Conservation (phyloP, 2,888 invertebrate genomes). For the Antheraea assamensis region DNA sequence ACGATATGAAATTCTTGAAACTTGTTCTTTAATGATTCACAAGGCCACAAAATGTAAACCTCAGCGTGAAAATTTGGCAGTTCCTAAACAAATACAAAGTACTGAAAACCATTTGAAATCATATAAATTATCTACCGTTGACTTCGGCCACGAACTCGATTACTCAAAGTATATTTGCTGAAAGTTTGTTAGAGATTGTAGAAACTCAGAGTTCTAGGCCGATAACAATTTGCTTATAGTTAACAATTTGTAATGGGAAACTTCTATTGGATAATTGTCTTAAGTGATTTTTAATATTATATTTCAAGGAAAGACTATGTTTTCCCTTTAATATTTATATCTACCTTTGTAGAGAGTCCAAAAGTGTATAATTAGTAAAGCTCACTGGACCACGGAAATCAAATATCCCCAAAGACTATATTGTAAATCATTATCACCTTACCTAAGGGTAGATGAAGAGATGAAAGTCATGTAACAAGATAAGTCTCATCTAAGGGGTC, state of each 20-base stretch:
- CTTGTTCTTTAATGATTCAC: too few species aligned
- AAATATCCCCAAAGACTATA: too few species aligned
- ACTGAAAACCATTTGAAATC: constrained; percentile 16
- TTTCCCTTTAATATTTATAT: too few species aligned
- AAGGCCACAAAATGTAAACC: background rate
- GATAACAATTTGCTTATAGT: constrained; percentile 24
- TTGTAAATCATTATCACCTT: too few species aligned
- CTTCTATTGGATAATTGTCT: background rate
- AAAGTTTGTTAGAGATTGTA: constrained; percentile 18
- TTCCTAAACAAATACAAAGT: constrained; percentile 9
- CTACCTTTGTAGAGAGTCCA: too few species aligned
- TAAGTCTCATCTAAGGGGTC: too few species aligned
- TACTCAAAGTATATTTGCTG: constrained; percentile 39
- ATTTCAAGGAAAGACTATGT: too few species aligned
- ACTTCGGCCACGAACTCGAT: constrained; percentile 32
- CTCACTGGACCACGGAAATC: too few species aligned
- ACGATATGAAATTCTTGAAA: too few species aligned
- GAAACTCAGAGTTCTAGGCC: constrained; percentile 27
- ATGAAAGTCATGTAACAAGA: too few species aligned
- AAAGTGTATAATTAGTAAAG: too few species aligned
- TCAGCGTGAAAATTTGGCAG: background rate
- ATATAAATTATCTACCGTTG: constrained; percentile 17
- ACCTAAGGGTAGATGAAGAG: too few species aligned
- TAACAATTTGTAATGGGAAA: background rate
- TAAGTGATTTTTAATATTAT: background rate